These are phyloP conservation scores for Parotocinclus haroldoi DNA, from an alignment of 2,797 vertebrate genomes.

Conservation along the genomic window DNA sequence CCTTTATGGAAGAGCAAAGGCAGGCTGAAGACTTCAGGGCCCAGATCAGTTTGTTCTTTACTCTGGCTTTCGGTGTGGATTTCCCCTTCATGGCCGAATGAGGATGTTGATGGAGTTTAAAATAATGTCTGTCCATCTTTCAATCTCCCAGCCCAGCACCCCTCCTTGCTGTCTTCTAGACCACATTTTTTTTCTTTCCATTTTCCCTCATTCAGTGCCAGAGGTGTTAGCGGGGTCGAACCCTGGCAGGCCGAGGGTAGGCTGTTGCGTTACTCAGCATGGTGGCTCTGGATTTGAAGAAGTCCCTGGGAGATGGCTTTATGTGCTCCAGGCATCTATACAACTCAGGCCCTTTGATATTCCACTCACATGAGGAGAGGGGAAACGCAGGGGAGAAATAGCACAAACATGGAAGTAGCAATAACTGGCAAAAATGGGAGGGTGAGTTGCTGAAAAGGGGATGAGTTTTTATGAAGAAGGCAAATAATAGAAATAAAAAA, in stretches of 20 bases:
- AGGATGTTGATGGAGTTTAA: slow-evolving; percentile 60
- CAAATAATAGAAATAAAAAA: slow-evolving; percentile 78
- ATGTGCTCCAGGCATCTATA: slow-evolving; percentile 79
- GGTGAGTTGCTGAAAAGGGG: slow-evolving; percentile 29
- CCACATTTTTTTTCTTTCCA: slow-evolving; percentile 3
- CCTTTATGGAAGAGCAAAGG: slow-evolving; percentile 28
- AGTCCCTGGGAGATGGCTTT: slow-evolving; percentile 73
- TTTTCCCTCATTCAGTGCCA: slow-evolving; percentile 55
- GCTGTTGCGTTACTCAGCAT: slow-evolving; percentile 74
- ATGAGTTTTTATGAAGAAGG: slow-evolving; percentile 42
- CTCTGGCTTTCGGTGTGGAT: slow-evolving; percentile 20
- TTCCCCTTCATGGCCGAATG: slow-evolving; percentile 24
- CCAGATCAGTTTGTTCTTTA: slow-evolving; percentile 15
- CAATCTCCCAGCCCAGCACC: slow-evolving; percentile 55
- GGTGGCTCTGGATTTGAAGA: slow-evolving; percentile 72
- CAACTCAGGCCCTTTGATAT: slow-evolving; percentile 83
- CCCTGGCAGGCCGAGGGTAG: slow-evolving; percentile 61
- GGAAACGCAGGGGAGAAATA: slow-evolving; percentile 75
- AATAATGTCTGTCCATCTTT: slow-evolving; percentile 58
- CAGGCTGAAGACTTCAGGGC: slow-evolving; percentile 16
- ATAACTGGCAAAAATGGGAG: slow-evolving; percentile 63
- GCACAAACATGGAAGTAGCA: slow-evolving; percentile 73
- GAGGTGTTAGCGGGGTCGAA: slow-evolving; percentile 21
- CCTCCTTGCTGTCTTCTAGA: slow-evolving; percentile 56
- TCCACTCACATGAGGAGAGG: slow-evolving; percentile 83